A percentile compares a stretch with the other conserved stretches of the same genome.
Conservation (phyloP, 2,797 vertebrate species). For the Mus spretus region DNA sequence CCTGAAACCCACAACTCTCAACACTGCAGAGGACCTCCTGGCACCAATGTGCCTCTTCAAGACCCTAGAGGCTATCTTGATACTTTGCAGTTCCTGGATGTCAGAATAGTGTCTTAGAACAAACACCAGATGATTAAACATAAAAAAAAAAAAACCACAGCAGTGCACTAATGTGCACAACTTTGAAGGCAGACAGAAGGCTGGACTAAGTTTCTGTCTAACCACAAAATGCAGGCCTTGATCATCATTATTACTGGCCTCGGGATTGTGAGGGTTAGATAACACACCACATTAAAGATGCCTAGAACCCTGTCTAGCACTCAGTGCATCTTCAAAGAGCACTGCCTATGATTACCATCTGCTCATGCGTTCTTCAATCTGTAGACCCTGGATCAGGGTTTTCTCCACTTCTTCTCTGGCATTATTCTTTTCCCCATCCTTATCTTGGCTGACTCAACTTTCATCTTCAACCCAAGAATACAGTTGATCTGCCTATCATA, state of each 20-base stretch:
- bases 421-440: not conserved
- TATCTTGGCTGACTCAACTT: not conserved
- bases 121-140: not conserved
- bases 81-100: not conserved
- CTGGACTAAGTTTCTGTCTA: not conserved
- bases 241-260: not conserved
- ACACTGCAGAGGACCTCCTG: not conserved
- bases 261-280: not conserved
- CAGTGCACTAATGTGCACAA: not conserved
- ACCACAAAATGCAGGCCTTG: not conserved
- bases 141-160: not conserved
- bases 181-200: slow-evolving; percentile 1
- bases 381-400: not conserved
- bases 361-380: not conserved
- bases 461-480: not conserved
- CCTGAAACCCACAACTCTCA: not conserved
- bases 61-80: not conserved
- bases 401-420: not conserved
- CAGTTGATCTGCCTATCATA: not conserved
- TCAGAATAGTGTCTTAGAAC: slow-evolving; percentile 21
- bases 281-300: not conserved
- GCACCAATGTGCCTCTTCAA: fast-evolving
- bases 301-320: not conserved
- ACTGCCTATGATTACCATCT: not conserved
- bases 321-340: not conserved